Evolutionary conservation across 2,797 vertebrate species (phyloP), one percentile per base, ranked within the genome.

Genomic region (Notolabrus celidotus): DNA sequence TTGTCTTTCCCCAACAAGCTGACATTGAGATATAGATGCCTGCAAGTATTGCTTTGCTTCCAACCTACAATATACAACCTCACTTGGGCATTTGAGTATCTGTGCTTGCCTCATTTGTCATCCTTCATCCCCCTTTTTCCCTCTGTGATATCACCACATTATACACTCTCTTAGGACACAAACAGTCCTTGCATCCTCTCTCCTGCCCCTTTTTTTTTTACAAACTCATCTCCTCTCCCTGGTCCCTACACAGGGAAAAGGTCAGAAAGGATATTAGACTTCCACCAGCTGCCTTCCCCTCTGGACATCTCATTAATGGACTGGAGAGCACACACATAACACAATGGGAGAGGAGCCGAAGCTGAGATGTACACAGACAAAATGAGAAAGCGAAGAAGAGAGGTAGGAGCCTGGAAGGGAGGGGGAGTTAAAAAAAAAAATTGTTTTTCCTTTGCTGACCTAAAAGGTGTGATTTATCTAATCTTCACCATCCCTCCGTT

Each of bases 211-310:
- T 66, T 43, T 34, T 42, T 12, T 71, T 62, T 66, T 47, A 46
- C 59, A 49, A 61, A 72, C 50, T 63, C 61, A 59, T 69, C 57
- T 42, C 57, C n/a, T 71, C 53, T 74, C 56, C 34, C 29, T 46
- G 31, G 29, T 79, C 69, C 25, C 53, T 67, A 63, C 58, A 54
- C 43, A 16, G 39, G n/a, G 66, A 72, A 90, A 91, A 92, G 90
- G 90, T 92, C 88, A 91, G 62, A 65, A 73, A 84, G 85, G 87
- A 90, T 87, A 88, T 90, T 87, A 88, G 84, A 88, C 79, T 80
- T 86, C 81, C 87, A 72, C 66, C 89, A 92, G 89, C 87, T 92
- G 89, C 83, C 74, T 87, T 66, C 83, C 75, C 88, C 85, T 75
- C 79, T 78, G 77, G 87, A 89, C 82, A 74, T 84, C 80, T 89